Evolutionary conservation across 2,888 invertebrate genomes (phyloP).

Genomic region (Chrysotoxum bicinctum): DNA sequence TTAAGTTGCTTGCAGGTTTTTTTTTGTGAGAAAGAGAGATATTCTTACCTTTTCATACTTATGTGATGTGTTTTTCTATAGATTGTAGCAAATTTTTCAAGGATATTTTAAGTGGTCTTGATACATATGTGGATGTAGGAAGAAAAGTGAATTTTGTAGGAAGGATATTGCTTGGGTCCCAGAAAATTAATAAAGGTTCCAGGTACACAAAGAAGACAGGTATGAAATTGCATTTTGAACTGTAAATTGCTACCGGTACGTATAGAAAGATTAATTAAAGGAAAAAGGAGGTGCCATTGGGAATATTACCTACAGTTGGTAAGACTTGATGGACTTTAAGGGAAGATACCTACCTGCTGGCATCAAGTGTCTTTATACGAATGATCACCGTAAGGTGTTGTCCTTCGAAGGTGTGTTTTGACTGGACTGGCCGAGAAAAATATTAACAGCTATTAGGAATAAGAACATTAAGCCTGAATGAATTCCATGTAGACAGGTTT

Average conservation of each 20-base stretch:
- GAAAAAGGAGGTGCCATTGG: constrained; percentile 12
- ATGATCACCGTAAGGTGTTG: neutral
- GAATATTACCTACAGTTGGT: neutral
- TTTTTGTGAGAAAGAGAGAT: neutral
- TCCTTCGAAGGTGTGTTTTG: neutral
- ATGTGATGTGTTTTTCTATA: neutral
- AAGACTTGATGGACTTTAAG: neutral
- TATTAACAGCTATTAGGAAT: neutral
- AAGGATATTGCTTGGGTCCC: constrained; percentile 10
- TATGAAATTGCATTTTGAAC: neutral
- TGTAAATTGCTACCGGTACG: neutral
- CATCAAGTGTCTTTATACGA: neutral
- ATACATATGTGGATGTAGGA: neutral
- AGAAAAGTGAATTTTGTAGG: constrained; percentile 38
- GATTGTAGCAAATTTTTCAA: constrained; percentile 31
- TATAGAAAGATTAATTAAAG: constrained; percentile 2
- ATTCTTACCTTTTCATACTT: neutral
- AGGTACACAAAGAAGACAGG: neutral
- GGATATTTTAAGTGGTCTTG: constrained; percentile 43
- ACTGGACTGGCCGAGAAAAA: neutral
- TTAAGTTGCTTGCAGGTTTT: neutral
- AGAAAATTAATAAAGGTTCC: neutral
- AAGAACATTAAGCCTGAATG: no score
- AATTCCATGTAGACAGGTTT: no score
- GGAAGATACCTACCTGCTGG: neutral